These are phyloP conservation scores for Cirrhinus mrigala DNA, from an alignment of 2,797 vertebrate species.

Conservation along the genomic window DNA sequence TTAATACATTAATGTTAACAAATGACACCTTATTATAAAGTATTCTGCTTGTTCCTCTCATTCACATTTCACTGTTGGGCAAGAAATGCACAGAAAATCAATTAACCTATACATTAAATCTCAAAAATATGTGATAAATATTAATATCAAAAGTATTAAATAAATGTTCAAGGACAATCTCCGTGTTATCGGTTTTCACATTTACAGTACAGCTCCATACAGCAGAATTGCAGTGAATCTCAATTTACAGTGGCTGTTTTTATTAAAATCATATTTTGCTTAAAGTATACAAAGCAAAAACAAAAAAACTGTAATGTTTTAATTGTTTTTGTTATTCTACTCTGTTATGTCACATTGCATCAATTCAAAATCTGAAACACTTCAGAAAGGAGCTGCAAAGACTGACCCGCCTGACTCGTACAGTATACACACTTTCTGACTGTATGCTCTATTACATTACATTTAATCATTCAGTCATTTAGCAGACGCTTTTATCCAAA, in stretches of 20 bases:
- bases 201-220: neutral
- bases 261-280: neutral
- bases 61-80: neutral
- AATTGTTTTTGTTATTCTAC: too few relatives aligned
- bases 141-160: neutral
- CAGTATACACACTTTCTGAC: slow-evolving; percentile 65
- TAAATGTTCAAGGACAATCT: neutral
- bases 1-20: too few relatives aligned
- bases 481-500: too few relatives aligned
- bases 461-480: too few relatives aligned
- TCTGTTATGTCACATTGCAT: neutral
- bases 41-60: neutral
- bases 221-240: neutral
- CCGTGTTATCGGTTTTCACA: neutral
- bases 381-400: neutral
- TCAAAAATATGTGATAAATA: neutral
- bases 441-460: slow-evolving; percentile 22
- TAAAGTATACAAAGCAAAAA: neutral
- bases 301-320: neutral
- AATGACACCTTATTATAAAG: too few relatives aligned
- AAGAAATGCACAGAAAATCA: neutral
- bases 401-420: too few relatives aligned
- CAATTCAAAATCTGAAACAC: neutral
- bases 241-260: neutral
- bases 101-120: neutral